These are phyloP conservation scores for Taenioides sp. DNA, from an alignment of 2,797 vertebrate genomes.

Conservation along the genomic window DNA sequence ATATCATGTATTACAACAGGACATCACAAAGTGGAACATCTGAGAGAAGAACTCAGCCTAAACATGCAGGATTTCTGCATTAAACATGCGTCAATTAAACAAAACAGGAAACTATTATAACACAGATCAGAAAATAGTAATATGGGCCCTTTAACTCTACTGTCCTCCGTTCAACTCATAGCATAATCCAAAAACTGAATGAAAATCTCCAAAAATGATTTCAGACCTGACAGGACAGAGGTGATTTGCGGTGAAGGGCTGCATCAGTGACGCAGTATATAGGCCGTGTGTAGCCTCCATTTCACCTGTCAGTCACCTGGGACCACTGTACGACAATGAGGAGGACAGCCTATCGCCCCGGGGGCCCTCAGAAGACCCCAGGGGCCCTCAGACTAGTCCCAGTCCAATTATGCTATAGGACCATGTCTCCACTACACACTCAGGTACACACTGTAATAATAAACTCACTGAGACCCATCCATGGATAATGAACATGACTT, in stretches of 20 bases:
- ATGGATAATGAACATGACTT: slow-evolving; percentile 43
- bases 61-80: not conserved
- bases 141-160: not conserved
- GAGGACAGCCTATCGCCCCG: slow-evolving; percentile 53
- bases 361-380: slow-evolving; percentile 48
- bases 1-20: too few species aligned
- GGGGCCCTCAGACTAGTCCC: slow-evolving; percentile 54
- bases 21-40: too few species aligned
- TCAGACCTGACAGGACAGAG: not conserved
- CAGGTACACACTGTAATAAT: slow-evolving; percentile 33
- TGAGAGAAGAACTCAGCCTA: too few species aligned
- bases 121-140: too few species aligned
- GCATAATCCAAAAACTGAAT: not conserved
- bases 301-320: slow-evolving; percentile 46
- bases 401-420: slow-evolving; percentile 59
- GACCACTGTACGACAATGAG: slow-evolving; percentile 22
- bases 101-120: too few species aligned
- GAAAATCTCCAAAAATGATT: slow-evolving; percentile 1
- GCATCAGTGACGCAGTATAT: slow-evolving; percentile 38
- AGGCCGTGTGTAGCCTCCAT: slow-evolving; percentile 46
- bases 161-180: not conserved
- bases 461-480: slow-evolving; percentile 35
- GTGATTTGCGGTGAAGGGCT: slow-evolving; percentile 35
- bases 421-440: slow-evolving; percentile 32
- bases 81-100: not conserved